These are phyloP conservation scores for Girardinichthys multiradiatus DNA, from an alignment of 2,113 vertebrate genomes.

Conservation along the genomic window DNA sequence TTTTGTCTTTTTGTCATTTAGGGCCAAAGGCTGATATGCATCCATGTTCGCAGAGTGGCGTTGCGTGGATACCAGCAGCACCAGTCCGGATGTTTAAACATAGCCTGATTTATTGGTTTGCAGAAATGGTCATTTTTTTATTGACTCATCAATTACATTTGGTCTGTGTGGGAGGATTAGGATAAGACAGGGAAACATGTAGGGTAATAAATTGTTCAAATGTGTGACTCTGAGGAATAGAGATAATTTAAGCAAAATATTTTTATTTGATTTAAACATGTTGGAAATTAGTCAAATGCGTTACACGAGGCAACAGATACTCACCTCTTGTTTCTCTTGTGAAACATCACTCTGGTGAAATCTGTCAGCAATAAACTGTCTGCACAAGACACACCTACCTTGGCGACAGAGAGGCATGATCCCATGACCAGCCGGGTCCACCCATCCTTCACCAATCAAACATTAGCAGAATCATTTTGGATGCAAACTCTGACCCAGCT, in stretches of 20 bases:
- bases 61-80: slow-evolving; percentile 23
- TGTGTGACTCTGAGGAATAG: not conserved
- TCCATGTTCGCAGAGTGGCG: not conserved
- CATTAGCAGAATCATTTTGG: too few species aligned
- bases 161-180: not conserved
- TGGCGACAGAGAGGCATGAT: too few species aligned
- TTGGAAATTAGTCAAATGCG: not conserved
- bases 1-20: not conserved
- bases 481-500: too few species aligned
- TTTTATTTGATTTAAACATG: not conserved
- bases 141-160: not conserved
- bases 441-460: too few species aligned
- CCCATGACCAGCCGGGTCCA: too few species aligned
- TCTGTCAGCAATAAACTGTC: too few species aligned
- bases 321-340: too few species aligned
- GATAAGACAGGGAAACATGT: not conserved
- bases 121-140: not conserved
- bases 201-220: not conserved
- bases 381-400: too few species aligned
- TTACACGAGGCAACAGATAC: not conserved
- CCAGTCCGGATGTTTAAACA: slow-evolving; percentile 4
- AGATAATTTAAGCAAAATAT: not conserved
- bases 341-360: too few species aligned
- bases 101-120: slow-evolving; percentile 2
- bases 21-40: not conserved